Base-by-base conservation (phyloP, 2,113 vertebrate genomes). In the Condylura cristata region DNA sequence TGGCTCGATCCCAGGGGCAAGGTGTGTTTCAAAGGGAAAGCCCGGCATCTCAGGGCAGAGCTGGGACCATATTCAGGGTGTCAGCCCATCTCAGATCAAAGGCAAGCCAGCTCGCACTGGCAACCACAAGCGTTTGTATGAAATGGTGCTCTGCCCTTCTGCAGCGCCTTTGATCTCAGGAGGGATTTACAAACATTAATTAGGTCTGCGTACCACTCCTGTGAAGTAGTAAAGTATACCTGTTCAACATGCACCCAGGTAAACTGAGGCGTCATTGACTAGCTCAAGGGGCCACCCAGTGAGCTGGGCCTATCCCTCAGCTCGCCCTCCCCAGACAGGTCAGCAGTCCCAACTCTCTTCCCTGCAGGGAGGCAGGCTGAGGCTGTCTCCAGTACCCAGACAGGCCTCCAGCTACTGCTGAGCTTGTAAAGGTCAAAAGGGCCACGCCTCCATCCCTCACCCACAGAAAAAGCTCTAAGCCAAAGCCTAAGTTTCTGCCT, bases 151-250 rank as follows among this genome's bases (percentile, higher is more conserved):
- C 93, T 96, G 97, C 94, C 94, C 95, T 93, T 96, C 90, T 93
- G 58, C 84, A 83, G 90, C 0, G 93, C 92, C 96, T 97, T 97
- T 97, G 96, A 97, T 97, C 96, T 97, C 82, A 12, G 30, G 74
- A 97, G 93, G 94, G 93, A 93, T 94, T 97, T 97, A 89, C 96
- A 96, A 91, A 95, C 95, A 17, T 93, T 97, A 97, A 97, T 97
- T 97, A 97, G 90, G 90, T 81, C 93, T 97, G 80, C 66, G 72
- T 56, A 86, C 94, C 89, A 93, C 88, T 93, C 82, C 91, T 86
- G 90, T 83, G 96, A 95, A 91, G 88, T 58, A 94, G 90, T 51
- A 80, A 89, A 76, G 82, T 66, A 88, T 94, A 96, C 94, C 92
- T 92, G 95, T 91, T 71, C 8, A 0, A 92, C 90, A 65, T 5